A percentile compares a stretch with the other conserved stretches of the same genome.
phyloP scores from a whole-genome alignment of 1,140 invertebrate genomes.

The Neuroterus valhalla region DNA sequence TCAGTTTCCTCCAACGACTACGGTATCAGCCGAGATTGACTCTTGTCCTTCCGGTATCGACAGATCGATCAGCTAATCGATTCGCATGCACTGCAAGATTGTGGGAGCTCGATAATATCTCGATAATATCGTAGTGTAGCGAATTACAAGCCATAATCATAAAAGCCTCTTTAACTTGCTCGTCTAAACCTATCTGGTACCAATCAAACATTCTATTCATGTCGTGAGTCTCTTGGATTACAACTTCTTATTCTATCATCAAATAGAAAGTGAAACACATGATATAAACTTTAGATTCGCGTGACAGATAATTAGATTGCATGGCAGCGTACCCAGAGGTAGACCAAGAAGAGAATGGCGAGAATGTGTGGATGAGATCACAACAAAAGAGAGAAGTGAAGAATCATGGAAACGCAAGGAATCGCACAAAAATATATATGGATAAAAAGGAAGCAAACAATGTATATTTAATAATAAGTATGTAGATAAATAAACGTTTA shows the following conservation, averaged over 20 bases:
- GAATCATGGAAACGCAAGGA: background rate
- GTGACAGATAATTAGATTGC: too few relatives aligned
- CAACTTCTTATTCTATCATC: background rate
- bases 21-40: background rate
- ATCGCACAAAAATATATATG: too few relatives aligned
- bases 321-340: too few relatives aligned
- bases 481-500: too few relatives aligned
- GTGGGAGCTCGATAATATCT: background rate
- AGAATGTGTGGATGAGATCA: too few relatives aligned
- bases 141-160: slow-evolving; percentile 17
- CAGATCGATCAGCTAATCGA: slow-evolving; percentile 15
- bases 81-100: slow-evolving; percentile 5
- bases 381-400: background rate
- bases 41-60: slow-evolving; percentile 15
- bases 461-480: too few relatives aligned
- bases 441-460: too few relatives aligned
- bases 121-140: slow-evolving; percentile 13
- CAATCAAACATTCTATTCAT: slow-evolving; percentile 3
- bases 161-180: background rate
- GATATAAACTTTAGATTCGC: background rate
- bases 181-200: slow-evolving; percentile 7
- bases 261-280: slow-evolving; percentile 3
- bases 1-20: slow-evolving; percentile 21
- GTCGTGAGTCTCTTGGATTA: background rate
- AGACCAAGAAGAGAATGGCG: too few relatives aligned